Percentiles rank a stretch among this genome's conserved stretches.
phyloP scores from a whole-genome alignment of 2,797 vertebrate species.

The Brachyrhaphis roseni region DNA sequence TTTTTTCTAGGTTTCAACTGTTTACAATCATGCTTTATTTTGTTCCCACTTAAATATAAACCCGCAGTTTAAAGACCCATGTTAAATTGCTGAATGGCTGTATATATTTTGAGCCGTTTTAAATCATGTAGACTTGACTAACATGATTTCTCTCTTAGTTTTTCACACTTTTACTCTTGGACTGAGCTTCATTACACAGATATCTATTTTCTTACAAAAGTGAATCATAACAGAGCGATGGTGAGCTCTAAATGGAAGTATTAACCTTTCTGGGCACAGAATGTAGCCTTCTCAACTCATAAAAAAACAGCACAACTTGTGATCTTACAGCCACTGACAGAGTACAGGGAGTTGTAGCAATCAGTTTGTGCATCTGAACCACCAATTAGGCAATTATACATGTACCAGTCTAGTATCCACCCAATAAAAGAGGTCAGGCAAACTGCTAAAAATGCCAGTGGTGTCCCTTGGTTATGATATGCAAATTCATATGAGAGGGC shows the following conservation, averaged over 20 bases:
- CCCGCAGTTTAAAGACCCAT: neutral
- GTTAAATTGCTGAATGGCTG: neutral
- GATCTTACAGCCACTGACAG: neutral
- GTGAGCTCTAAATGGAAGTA: neutral
- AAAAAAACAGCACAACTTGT: neutral
- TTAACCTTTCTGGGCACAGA: neutral
- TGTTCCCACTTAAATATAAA: neutral
- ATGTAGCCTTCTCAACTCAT: neutral
- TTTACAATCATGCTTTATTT: neutral
- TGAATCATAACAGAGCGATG: neutral
- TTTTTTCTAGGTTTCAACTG: neutral
- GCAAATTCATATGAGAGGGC: constrained; percentile 19
- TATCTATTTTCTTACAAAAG: neutral
- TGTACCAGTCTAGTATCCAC: constrained; percentile 5
- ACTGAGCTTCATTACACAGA: neutral
- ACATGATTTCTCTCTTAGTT: neutral
- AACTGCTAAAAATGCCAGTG: constrained; percentile 12
- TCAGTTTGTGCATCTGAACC: constrained; percentile 14
- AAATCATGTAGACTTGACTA: neutral
- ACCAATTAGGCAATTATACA: constrained; percentile 26
- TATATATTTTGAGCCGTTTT: neutral
- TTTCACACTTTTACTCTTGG: neutral
- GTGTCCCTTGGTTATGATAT: constrained; percentile 21
- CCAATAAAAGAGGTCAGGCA: constrained; percentile 32
- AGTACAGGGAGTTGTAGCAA: neutral